Evolutionary conservation across 2,113 vertebrate genomes (phyloP).

Genomic region (Strix uralensis): DNA sequence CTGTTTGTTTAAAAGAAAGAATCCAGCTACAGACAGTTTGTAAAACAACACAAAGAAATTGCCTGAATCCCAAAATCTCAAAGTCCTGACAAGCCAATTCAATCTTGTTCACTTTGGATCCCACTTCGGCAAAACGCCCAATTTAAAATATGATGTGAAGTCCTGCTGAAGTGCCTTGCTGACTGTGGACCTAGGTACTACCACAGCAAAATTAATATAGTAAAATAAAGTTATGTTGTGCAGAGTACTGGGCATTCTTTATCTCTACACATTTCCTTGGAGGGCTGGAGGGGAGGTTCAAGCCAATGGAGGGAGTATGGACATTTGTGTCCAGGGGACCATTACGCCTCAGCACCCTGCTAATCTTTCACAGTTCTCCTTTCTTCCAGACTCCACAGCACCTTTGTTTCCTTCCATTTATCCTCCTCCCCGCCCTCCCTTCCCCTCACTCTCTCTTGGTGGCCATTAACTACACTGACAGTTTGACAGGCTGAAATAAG

Average conservation of each 20-base stretch:
- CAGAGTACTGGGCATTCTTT: fast-evolving
- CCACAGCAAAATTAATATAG: background rate
- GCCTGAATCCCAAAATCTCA: background rate
- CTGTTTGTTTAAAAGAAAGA: background rate
- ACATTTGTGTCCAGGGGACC: background rate
- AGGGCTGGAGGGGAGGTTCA: background rate
- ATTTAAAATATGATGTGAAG: background rate
- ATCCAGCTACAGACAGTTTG: background rate
- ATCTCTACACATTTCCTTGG: background rate
- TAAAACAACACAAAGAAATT: background rate
- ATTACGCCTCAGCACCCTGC: background rate
- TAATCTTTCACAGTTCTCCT: constrained; percentile 42
- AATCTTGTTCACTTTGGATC: background rate
- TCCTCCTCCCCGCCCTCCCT: constrained; percentile 28
- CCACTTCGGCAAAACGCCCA: background rate
- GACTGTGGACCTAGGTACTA: background rate
- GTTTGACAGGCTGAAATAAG: constrained; percentile 82
- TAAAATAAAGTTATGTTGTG: background rate
- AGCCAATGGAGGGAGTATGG: background rate
- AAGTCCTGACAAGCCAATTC: background rate
- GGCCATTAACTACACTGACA: constrained; percentile 83
- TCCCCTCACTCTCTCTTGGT: constrained; percentile 70
- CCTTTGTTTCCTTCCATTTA: constrained; percentile 68
- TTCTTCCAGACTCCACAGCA: constrained; percentile 58
- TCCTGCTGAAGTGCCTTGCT: background rate